Evolutionary conservation across 2,888 invertebrate species (phyloP), one percentile per base, ranked within the genome.

Genomic region (Lagria hirta): DNA sequence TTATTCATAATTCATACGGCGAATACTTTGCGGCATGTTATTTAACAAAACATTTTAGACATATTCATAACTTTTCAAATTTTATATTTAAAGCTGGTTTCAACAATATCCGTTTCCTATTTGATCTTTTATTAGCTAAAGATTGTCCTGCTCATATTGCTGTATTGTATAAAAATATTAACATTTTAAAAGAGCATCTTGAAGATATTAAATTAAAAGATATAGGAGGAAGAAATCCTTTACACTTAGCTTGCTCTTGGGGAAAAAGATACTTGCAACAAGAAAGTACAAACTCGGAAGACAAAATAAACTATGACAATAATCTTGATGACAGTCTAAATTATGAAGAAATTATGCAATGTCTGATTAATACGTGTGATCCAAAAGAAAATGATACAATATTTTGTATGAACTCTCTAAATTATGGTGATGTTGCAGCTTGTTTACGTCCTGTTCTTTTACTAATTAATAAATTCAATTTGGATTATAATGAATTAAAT

Each of bases 1-100:
- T 37, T 21, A n/a, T 27, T n/a, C 37, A 37, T 8, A 37, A 37
- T 21, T 37, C 37, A 4, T 37, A 28, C n/a, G 37, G 28, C 4
- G 37, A 37, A 14, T 37, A 17, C 11, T 37, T 37, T 20, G 15
- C 28, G n/a, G 28, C 28, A n/a, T 28, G 16, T 2, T 28, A 10
- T 10, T 17, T 28, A 7, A 7, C 3, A 2, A 28, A 28, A 11
- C 7, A 28, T 10, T n/a, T 16, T 10, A 7, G 8, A 6, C 15
- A 10, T 8, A 3, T 28, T 6, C 28, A 3, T 2, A 3, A 14
- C 4, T 28, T 28, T 17, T 13, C 3, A 15, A 10, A 15, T n/a
- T 28, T 28, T 14, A 7, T 28, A n/a, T 28, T 37, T 13, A 22
- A 21, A 2, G 6, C 13, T 10, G 22, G 13, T 10, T 18, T 21